phyloP scores from a whole-genome alignment of 2,113 vertebrate genomes.

The Lates calcarifer region DNA sequence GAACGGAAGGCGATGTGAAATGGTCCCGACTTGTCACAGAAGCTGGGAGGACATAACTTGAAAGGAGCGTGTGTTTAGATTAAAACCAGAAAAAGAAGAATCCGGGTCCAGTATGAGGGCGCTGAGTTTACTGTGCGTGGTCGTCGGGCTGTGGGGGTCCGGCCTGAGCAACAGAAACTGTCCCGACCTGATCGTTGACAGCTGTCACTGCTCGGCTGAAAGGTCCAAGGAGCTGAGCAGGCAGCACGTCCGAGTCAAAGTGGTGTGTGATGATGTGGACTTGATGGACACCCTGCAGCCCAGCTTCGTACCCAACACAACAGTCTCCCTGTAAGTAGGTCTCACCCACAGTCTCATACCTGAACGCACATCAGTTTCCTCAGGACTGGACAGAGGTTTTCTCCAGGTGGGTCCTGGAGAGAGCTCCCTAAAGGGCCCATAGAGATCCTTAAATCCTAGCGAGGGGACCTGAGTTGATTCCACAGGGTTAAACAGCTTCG shows the following conservation, averaged over 20 bases:
- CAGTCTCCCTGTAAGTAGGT: slow-evolving; percentile 91
- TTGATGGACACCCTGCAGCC: slow-evolving; percentile 90
- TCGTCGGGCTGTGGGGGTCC: slow-evolving; percentile 75
- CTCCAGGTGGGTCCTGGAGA: background rate
- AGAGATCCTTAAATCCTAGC: slow-evolving; percentile 34
- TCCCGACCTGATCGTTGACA: slow-evolving; percentile 89
- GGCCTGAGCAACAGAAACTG: slow-evolving; percentile 85
- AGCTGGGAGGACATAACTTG: slow-evolving; percentile 74
- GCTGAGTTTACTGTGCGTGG: slow-evolving; percentile 73
- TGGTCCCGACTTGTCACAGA: slow-evolving; percentile 56
- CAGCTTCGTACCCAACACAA: slow-evolving; percentile 88
- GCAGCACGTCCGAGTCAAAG: slow-evolving; percentile 86
- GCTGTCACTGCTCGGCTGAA: slow-evolving; percentile 89
- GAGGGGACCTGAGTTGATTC: slow-evolving; percentile 15
- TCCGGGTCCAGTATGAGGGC: slow-evolving; percentile 70
- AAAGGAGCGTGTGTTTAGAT: background rate
- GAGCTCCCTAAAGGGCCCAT: slow-evolving; percentile 3
- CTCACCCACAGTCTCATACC: background rate
- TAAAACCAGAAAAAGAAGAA: no score
- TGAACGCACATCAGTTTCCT: no score
- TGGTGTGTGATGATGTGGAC: slow-evolving; percentile 88
- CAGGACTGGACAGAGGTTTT: background rate
- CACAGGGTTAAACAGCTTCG: slow-evolving; percentile 37
- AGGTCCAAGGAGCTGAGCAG: slow-evolving; percentile 87
- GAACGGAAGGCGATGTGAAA: slow-evolving; percentile 61